Percentiles rank a stretch among this genome's conserved stretches.
phyloP scores from a whole-genome alignment of 2,113 vertebrate species.

The Melanostigma gelatinosum region DNA sequence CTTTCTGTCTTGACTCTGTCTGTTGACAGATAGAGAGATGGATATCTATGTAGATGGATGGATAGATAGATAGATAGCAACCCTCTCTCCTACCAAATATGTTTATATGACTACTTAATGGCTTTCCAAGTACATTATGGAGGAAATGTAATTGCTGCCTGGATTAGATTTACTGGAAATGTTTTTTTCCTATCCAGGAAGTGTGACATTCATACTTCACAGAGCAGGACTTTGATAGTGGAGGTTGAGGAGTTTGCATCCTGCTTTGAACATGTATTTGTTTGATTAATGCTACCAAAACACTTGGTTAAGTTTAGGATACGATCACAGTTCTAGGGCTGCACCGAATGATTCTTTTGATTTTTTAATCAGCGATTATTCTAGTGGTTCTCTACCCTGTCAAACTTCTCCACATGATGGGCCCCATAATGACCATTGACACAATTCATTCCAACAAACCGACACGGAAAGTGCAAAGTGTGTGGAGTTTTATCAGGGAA shows the following conservation, averaged over 20 bases:
- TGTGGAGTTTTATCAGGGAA: neutral
- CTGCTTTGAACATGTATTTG: neutral
- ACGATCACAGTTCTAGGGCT: neutral
- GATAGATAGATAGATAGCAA: neutral
- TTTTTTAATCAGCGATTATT: neutral
- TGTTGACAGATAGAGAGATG: constrained; percentile 25
- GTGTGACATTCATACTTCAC: neutral
- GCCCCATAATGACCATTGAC: too few species aligned
- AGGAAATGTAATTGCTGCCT: constrained; percentile 1
- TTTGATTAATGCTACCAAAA: neutral
- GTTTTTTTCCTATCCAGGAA: neutral
- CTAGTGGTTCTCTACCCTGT: neutral
- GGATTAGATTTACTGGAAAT: neutral
- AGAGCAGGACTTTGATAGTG: neutral
- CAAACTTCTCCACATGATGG: neutral
- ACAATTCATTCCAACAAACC: neutral
- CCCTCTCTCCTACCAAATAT: neutral
- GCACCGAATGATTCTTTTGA: neutral
- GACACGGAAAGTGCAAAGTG: neutral
- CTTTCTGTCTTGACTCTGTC: constrained; percentile 54
- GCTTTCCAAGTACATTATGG: neutral
- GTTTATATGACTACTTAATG: neutral
- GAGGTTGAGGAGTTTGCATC: neutral
- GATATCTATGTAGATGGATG: neutral
- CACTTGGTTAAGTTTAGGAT: too few species aligned